A percentile compares a stretch with the other conserved stretches of the same genome.
Evolutionary conservation across 2,888 invertebrate genomes (phyloP).

Genomic region (Rhamnusium bicolor): DNA sequence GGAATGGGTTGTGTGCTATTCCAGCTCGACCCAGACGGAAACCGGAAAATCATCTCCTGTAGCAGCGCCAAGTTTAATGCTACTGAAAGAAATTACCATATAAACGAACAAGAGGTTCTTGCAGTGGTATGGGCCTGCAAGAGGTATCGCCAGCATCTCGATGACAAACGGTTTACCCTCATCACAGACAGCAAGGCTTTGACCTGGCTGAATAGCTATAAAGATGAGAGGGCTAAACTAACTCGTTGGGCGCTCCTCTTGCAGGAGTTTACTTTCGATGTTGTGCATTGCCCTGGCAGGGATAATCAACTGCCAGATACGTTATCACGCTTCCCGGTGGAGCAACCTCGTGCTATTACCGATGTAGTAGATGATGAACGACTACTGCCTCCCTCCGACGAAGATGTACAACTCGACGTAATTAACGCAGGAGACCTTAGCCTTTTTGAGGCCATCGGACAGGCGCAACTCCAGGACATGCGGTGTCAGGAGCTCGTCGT

Average conservation of each 20-base stretch:
- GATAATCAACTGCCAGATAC: too few species aligned
- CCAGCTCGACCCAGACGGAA: constrained; percentile 46
- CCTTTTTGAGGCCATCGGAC: too few species aligned
- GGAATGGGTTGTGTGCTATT: constrained; percentile 56
- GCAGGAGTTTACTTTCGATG: constrained; percentile 44
- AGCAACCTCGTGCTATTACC: too few species aligned
- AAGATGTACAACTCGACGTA: too few species aligned
- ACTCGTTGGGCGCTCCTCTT: constrained; percentile 45
- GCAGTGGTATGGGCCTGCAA: constrained; percentile 54
- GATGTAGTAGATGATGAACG: too few species aligned
- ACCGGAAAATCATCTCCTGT: constrained; percentile 45
- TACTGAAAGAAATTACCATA: constrained; percentile 47
- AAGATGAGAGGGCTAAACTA: constrained; percentile 41
- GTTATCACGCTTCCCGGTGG: constrained; percentile 43
- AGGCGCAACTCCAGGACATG: too few species aligned
- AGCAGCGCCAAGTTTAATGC: constrained; percentile 44
- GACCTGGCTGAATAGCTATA: constrained; percentile 39
- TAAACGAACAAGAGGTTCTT: constrained; percentile 55
- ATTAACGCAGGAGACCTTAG: too few species aligned
- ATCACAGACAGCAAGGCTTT: constrained; percentile 52
- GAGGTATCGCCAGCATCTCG: constrained; percentile 50
- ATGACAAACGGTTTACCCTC: constrained; percentile 49
- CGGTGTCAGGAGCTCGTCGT: too few species aligned
- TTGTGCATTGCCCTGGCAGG: too few species aligned
- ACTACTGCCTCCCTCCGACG: constrained; percentile 38